These are phyloP conservation scores for Sycobia sp. DNA, from an alignment of 1,140 invertebrate genomes.

Conservation along the genomic window DNA sequence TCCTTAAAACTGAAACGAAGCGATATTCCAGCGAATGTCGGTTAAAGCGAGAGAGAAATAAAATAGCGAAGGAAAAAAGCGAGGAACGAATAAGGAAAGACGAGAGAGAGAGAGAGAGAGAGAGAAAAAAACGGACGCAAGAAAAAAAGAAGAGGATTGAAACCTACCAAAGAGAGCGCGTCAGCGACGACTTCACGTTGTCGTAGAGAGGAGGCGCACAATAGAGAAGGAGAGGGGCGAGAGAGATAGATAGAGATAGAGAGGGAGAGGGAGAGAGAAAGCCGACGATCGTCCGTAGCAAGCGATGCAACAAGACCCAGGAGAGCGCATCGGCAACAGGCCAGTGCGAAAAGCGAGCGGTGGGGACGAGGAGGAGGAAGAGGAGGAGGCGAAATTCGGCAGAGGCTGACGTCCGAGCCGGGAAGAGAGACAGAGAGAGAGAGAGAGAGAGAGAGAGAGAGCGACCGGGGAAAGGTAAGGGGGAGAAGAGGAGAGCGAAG, in stretches of 20 bases:
- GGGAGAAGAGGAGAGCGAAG: constrained; percentile 10
- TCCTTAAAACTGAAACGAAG: background rate
- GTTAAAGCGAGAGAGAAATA: too few species aligned
- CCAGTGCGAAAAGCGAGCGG: background rate
- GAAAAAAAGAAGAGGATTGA: background rate
- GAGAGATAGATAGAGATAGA: background rate
- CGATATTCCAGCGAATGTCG: too few species aligned
- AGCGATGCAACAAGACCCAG: background rate
- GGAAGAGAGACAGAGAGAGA: constrained; percentile 25
- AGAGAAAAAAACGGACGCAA: too few species aligned
- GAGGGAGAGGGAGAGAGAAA: constrained; percentile 6
- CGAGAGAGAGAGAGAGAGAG: too few species aligned
- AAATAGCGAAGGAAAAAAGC: background rate
- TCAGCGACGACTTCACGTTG: constrained; percentile 20
- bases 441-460: too few species aligned
- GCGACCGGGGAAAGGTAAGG: too few species aligned
- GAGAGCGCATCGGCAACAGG: background rate
- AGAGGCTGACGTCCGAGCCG: constrained; percentile 4
- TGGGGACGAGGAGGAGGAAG: constrained; percentile 7
- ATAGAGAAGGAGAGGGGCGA: background rate
- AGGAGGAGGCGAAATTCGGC: too few species aligned
- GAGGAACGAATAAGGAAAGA: too few species aligned
- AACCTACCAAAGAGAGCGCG: background rate
- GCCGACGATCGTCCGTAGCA: constrained; percentile 29
- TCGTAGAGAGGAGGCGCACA: background rate